A percentile compares a stretch with the other conserved stretches of the same genome.
These are phyloP conservation scores for Diplosoma virens DNA, from an alignment of 23 tunicate genomes.

Conservation along the genomic window DNA sequence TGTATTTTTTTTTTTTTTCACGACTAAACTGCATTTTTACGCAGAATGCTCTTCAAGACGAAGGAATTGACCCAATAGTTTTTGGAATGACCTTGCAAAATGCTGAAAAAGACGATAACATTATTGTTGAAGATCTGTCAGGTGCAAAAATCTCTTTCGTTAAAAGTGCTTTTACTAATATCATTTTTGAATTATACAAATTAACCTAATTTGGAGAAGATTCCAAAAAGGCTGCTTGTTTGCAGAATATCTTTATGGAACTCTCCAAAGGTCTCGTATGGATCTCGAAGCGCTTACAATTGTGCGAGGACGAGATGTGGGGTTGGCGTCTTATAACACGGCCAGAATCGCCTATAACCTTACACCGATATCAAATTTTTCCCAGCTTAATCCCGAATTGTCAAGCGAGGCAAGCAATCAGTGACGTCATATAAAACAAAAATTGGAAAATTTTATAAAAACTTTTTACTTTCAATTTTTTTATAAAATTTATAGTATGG, in stretches of 20 bases:
- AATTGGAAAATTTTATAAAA: no score
- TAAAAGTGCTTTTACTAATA: background rate
- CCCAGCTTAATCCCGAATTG: conserved; percentile 43
- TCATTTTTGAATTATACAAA: no score
- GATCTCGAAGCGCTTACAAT: conserved; percentile 85
- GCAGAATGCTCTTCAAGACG: conserved; percentile 53
- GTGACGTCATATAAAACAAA: no score
- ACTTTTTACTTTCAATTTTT: no score
- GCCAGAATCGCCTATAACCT: conserved; percentile 50
- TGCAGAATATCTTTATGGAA: conserved; percentile 83
- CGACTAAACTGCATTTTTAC: no score
- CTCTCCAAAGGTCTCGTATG: conserved; percentile 72
- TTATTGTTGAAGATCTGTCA: conserved; percentile 73
- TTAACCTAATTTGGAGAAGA: no score
- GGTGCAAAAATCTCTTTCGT: conserved; percentile 10
- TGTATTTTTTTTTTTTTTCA: no score
- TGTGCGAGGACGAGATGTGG: conserved; percentile 84
- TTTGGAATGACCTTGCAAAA: conserved; percentile 72
- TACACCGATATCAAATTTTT: conserved; percentile 37
- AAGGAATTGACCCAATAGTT: conserved; percentile 65
- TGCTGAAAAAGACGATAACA: conserved; percentile 46
- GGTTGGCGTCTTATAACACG: conserved; percentile 67
- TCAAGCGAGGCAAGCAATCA: conserved; percentile 39
- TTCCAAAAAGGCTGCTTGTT: no score
- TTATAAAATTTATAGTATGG: no score